Percentiles rank a stretch among this genome's conserved stretches.
Evolutionary conservation across 2,888 invertebrate genomes (phyloP).

Genomic region (Drosophila prostipennis): DNA sequence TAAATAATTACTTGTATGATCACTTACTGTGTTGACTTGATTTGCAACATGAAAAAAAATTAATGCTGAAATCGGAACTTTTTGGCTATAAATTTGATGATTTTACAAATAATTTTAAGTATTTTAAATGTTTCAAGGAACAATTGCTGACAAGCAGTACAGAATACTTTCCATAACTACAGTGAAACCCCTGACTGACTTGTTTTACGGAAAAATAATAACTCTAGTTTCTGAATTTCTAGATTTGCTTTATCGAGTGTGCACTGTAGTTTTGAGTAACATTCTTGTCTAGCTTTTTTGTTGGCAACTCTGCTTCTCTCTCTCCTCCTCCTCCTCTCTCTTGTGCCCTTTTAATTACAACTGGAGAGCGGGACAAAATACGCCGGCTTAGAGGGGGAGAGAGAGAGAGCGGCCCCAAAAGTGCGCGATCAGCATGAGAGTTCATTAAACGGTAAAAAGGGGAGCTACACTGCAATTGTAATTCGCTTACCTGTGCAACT

Average conservation of each 20-base stretch:
- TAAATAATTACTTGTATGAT: too few relatives aligned
- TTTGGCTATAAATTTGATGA: neutral
- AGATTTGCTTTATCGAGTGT: neutral
- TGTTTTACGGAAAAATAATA: too few relatives aligned
- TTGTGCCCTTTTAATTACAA: conserved; percentile 21
- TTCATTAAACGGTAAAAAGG: conserved; percentile 28
- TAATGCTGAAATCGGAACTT: neutral
- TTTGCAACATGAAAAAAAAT: neutral
- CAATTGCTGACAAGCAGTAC: neutral
- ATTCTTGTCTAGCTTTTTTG: neutral
- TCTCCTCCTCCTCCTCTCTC: neutral
- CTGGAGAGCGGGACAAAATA: neutral
- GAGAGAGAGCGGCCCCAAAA: conserved; percentile 6
- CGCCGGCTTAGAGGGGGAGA: neutral
- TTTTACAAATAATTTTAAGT: neutral
- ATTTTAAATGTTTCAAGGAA: neutral
- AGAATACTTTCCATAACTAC: neutral
- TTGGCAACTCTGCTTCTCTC: neutral
- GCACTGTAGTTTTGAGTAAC: neutral
- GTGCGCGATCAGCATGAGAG: conserved; percentile 32
- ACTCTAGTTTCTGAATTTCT: too few relatives aligned
- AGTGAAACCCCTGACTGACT: neutral
- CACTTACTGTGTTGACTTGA: neutral
- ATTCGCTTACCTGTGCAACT: conserved; percentile 89
- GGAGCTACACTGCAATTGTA: conserved; percentile 35